Base-by-base conservation (phyloP, 2,113 vertebrate genomes). In the Salvator merianae region DNA sequence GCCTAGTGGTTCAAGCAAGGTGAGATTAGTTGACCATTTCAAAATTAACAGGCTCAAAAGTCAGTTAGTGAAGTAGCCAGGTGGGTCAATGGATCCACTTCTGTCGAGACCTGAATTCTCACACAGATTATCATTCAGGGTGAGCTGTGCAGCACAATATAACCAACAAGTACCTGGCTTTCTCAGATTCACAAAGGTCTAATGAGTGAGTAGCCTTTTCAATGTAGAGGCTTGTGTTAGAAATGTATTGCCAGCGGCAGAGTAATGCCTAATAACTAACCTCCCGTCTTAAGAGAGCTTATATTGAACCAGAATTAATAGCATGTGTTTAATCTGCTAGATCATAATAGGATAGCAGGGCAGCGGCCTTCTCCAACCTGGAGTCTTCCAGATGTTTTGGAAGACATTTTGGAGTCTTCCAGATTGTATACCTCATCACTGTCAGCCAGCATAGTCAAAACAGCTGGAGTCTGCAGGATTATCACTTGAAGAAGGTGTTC, bases 1-100 rank as follows among this genome's bases (percentile, higher is more conserved):
- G n/a, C n/a, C 75, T 43, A 7, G 4, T 78, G 30, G 66, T 65
- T 85, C 47, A 75, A 72, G 73, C n/a, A 74, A 73, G 40, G 24
- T 0, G 0, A 32, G 69, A 82, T 34, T 1, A 0, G 68, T 75
- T 13, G 0, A 2, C 53, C 53, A 38, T 32, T 84, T 59, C 40
- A 43, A 65, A 0, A 18, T 1, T 78, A 83, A 76, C 28, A 32
- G 79, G 50, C 73, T n/a, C 24, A 1, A 0, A 62, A 53, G 53
- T 50, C 69, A 43, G 0, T 0, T 18, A 78, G 79, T 0, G 0
- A 69, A 3, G 28, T 3, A 7, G 12, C 43, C 32, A 50, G 43
- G 2, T 62, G 73, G 36, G 16, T 65, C 53, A 65, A 68, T 79
- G n/a, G 38, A 76, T 66, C 22, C 18, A 69, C 50, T 59, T 20